Conservation (phyloP, 2,888 invertebrate genomes). For the Scrobipalpa costella region DNA sequence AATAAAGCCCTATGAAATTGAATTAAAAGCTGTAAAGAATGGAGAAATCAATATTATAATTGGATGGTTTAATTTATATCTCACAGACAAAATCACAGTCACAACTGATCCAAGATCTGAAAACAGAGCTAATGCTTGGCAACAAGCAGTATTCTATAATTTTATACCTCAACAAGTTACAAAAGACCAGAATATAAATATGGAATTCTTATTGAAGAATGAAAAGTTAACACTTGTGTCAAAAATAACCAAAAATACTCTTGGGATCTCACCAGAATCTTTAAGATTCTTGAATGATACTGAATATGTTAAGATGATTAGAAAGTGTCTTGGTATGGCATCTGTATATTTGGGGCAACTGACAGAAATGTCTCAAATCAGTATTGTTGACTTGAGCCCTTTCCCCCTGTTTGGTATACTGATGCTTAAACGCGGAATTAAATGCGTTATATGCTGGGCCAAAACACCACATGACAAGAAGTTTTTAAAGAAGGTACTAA, state of each 20-base stretch:
- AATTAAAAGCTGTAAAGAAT: constrained; percentile 58
- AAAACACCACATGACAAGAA: constrained; percentile 57
- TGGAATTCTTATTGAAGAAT: constrained; percentile 60
- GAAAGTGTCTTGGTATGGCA: constrained; percentile 57
- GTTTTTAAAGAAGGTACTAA: constrained; percentile 68
- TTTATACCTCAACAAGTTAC: constrained; percentile 58
- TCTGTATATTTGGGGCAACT: constrained; percentile 66
- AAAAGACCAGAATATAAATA: constrained; percentile 51
- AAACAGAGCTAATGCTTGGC: constrained; percentile 84
- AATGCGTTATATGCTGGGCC: constrained; percentile 69
- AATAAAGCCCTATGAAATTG: constrained; percentile 58
- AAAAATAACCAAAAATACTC: constrained; percentile 44
- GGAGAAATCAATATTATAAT: constrained; percentile 84
- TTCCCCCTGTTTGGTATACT: constrained; percentile 84
- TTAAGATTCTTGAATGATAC: constrained; percentile 76
- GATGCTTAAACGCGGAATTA: constrained; percentile 74
- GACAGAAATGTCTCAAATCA: constrained; percentile 52
- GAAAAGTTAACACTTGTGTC: constrained; percentile 63
- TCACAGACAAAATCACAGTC: constrained; percentile 82
- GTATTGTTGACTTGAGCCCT: constrained; percentile 81
- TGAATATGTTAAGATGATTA: constrained; percentile 66
- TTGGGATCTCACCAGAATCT: constrained; percentile 55
- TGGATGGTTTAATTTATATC: constrained; percentile 87
- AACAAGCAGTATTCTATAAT: constrained; percentile 87
- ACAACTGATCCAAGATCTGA: constrained; percentile 82